Evolutionary conservation across 2,888 invertebrate species (phyloP).

Genomic region (Athalia rosae): DNA sequence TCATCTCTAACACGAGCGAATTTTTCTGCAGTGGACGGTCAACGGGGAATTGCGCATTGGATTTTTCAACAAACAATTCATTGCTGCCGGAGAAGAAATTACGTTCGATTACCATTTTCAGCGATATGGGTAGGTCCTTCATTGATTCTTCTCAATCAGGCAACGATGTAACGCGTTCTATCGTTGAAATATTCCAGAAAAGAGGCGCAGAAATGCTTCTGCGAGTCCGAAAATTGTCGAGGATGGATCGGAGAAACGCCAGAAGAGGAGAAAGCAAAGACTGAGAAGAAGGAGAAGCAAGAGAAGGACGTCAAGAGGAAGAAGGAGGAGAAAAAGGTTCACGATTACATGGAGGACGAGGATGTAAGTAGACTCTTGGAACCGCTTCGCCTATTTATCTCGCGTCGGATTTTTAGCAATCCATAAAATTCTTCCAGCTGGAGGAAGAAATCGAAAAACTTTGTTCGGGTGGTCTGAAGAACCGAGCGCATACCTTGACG

Average conservation of each 20-base stretch:
- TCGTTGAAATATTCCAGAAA: conserved; percentile 77
- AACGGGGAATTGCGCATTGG: conserved; percentile 96
- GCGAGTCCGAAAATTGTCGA: conserved; percentile 91
- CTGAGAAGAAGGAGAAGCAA: conserved; percentile 75
- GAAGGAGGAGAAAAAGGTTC: conserved; percentile 71
- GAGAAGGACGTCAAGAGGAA: conserved; percentile 71
- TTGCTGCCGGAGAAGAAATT: conserved; percentile 93
- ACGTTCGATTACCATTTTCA: conserved; percentile 99
- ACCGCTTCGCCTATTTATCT: not conserved
- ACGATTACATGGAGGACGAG: conserved; percentile 72
- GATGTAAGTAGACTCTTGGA: conserved; percentile 69
- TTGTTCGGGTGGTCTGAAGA: conserved; percentile 86
- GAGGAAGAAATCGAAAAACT: conserved; percentile 93
- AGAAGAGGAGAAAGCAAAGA: conserved; percentile 80
- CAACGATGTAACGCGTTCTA: no score
- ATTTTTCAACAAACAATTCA: conserved; percentile 92
- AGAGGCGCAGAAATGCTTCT: conserved; percentile 97
- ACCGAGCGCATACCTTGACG: conserved; percentile 91
- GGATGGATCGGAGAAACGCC: conserved; percentile 97
- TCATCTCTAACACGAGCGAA: conserved; percentile 8
- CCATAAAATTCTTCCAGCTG: conserved; percentile 76
- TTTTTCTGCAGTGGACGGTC: conserved; percentile 83
- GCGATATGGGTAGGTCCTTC: conserved; percentile 86
- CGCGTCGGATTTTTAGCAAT: not conserved
- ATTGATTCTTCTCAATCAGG: no score